These are phyloP conservation scores for Bombus affinis DNA, from an alignment of 1,140 invertebrate species.

Conservation along the genomic window DNA sequence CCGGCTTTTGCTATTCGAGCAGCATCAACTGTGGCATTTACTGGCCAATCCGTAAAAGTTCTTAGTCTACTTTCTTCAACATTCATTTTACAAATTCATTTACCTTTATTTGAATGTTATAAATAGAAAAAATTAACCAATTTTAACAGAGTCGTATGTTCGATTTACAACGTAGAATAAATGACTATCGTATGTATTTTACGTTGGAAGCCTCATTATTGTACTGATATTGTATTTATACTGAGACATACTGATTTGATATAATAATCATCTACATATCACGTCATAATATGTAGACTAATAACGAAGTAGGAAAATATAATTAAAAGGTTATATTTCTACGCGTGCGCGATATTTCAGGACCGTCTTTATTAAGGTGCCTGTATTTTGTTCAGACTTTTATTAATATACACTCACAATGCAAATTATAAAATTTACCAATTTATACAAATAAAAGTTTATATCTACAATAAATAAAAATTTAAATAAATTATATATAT, in stretches of 20 bases:
- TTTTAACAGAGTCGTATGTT: not conserved
- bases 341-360: conserved; percentile 26
- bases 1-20: conserved; percentile 90
- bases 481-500: not conserved
- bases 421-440: not conserved
- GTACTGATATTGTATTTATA: no score
- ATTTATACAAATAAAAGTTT: not conserved
- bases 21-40: conserved; percentile 85
- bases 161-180: conserved; percentile 1
- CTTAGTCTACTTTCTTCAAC: conserved; percentile 86
- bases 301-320: not conserved
- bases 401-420: not conserved
- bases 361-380: conserved; percentile 1
- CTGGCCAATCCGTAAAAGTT: conserved; percentile 89
- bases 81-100: conserved; percentile 83
- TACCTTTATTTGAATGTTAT: not conserved
- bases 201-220: not conserved
- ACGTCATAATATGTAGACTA: not conserved
- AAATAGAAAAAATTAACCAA: not conserved
- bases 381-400: not conserved
- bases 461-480: not conserved
- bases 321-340: not conserved
- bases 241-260: not conserved
- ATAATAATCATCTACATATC: not conserved
- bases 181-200: not conserved